Base-by-base conservation (phyloP, 2,797 vertebrate species). In the Euthynnus affinis region DNA sequence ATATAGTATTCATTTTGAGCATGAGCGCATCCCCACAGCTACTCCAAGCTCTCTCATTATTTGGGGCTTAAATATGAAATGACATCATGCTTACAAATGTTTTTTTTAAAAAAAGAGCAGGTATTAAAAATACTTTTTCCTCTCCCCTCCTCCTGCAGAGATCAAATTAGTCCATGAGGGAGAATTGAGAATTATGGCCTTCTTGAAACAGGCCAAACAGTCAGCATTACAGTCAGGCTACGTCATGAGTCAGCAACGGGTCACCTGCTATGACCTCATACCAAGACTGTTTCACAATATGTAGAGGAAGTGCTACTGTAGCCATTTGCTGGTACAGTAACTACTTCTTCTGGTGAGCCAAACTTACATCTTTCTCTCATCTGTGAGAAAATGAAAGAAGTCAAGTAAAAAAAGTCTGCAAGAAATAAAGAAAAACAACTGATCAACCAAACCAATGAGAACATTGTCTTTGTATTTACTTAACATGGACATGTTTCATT, bases 181-280 rank as follows among this genome's bases (percentile, higher is more conserved):
- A 82, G 80, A 89, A 63, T 74, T 83, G 76, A 80, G 91, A 90
- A 73, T 91, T 67, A 93, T 52, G 32, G 81, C 81, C 65, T 75
- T 74, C 74, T 83, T 86, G 65, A 88, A 90, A 72, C 79, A 56
- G 66, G 74, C 85, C 83, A 76, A 91, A 84, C 82, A 85, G 82
- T 86, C 83, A 85, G 91, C 90, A 78, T 92, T 88, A 82, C 91
- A 91, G 87, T 44, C 10, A 1, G 72, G 58, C 76, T 80, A 81
- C 80, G 81, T 93, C 91, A 93, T 91, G 88, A 93, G 90, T 92
- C 87, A 90, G 87, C 81, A 76, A 53, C 18, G 81, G 88, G 92
- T 94, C 90, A 91, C 84, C 91, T 91, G 87, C 85, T 48, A 81
- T 92, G 88, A 93, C 87, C 83, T 93, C 88, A 92, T 88, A 29